Base-by-base conservation (phyloP, 1,140 invertebrate species). In the Drosophila arawakana region DNA sequence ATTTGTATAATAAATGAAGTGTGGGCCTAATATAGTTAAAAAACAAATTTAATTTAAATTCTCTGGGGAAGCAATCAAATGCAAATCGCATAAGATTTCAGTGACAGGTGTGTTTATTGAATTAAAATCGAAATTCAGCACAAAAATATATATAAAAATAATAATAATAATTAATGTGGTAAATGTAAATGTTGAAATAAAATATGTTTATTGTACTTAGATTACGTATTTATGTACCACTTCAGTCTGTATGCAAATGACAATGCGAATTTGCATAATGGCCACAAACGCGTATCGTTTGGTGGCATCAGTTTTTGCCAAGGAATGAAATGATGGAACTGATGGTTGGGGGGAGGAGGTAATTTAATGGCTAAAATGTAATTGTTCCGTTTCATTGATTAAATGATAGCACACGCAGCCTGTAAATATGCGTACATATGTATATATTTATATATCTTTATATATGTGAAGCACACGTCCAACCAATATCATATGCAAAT, bases 281-380 rank as follows among this genome's bases (percentile, higher is more conserved):
- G 71, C 55, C 43, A 44, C 76, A 55, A 74, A 67, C 49, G 57
- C 70, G 63, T 44, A 30, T 21, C 62, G 66, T 60, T 46, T 65
- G 49, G 6, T 43, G 52, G 50, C 41, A 49, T 37, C 35, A 13
- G 15, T 63, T 50, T 18, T 15, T n/a, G 25, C 25, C 25, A 30
- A 30, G 25, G 6, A 30, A 6, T 5, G 3, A 30, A 30, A 4
- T 30, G 25, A 30, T 30, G 25, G 25, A 30, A 30, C 0, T 30
- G 25, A 1, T 30, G 9, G 15, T 7, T 30, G 50, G 9, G 30
- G 21, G 58, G 59, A 21, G 39, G 43, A 61, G 41, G 76, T 81
- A 81, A 79, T 85, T 81, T 76, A 86, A 79, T 81, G 80, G 76
- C 68, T 76, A 66, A 62, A 83, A 76, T 78, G 83, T 79, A 85